Base-by-base conservation (phyloP, 2,888 invertebrate species). In the Copidosoma aretas region DNA sequence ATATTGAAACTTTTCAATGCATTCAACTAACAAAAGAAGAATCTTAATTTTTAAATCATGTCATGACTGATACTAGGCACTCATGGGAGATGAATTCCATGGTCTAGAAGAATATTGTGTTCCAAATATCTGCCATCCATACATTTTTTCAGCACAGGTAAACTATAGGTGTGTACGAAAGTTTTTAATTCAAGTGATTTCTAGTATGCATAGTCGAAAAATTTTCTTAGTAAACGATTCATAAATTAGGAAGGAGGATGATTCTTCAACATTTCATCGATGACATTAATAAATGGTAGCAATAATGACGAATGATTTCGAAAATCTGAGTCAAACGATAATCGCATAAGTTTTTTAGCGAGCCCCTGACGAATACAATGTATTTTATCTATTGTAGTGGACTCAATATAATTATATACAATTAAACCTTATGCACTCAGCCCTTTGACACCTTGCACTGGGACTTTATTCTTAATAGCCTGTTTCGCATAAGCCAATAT, bases 181-280 rank as follows among this genome's bases (percentile, higher is more conserved):
- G 43, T 22, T 72, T 73, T 75, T 1, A 73, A 65, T 24, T 76
- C 76, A 8, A 67, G 67, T 0, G 72, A 74, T 68, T 77, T 76
- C 73, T 71, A 75, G 60, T 75, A 68, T 3, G 57, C 46, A 2
- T 66, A 49, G 22, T 73, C 71, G n/a, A 57, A 59, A 15, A 77
- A 67, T 2, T 61, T 60, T 32, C 74, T 60, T 1, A 73, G 72
- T 24, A 67, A 21, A 69, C 74, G 52, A 19, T 66, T 64, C 24
- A 74, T 49, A 59, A 65, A 71, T 2, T 68, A 68, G 22, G 75
- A 70, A 24, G 77, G 72, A 49, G 52, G 1, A 49, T 56, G n/a
- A 1, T 5, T n/a, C 0, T 10, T 15, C 1, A 57, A n/a, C 1
- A 56, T 17, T 57, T 25, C 12, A 19, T 64, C 57, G 17, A 25